Percentiles rank a stretch among this genome's conserved stretches.
These are phyloP conservation scores for Sipha flava DNA, from an alignment of 1,140 invertebrate genomes.

Conservation along the genomic window DNA sequence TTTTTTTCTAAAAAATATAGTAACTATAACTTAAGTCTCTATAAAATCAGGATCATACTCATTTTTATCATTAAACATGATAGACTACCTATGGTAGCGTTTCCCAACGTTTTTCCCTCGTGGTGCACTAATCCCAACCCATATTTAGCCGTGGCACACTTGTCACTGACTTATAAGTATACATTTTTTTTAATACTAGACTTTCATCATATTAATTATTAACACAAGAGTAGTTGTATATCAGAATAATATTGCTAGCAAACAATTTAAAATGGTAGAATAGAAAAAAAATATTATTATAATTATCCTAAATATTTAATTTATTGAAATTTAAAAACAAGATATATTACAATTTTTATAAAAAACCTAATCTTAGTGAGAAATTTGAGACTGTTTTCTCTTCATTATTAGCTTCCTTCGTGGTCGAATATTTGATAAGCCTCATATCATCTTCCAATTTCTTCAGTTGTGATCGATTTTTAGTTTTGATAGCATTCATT, in stretches of 20 bases:
- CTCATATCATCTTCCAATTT: background rate
- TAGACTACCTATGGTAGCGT: too few relatives aligned
- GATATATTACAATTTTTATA: background rate
- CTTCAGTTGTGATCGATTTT: background rate
- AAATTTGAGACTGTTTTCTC: too few relatives aligned
- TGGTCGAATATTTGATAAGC: too few relatives aligned
- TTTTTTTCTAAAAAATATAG: too few relatives aligned
- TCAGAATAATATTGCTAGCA: background rate
- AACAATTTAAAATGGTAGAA: background rate
- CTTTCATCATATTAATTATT: background rate
- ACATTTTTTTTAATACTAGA: background rate
- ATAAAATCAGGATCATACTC: too few relatives aligned
- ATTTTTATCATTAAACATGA: too few relatives aligned
- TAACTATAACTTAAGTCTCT: too few relatives aligned
- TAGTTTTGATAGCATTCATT: background rate
- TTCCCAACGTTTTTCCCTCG: too few relatives aligned
- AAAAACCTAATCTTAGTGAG: background rate
- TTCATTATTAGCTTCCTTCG: too few relatives aligned
- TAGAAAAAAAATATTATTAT: too few relatives aligned
- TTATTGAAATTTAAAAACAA: background rate
- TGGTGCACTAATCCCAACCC: too few relatives aligned
- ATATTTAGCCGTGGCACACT: background rate
- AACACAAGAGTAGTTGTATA: background rate
- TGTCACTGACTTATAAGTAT: background rate
- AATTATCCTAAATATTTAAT: background rate